Percentiles rank a stretch among this genome's conserved stretches.
Evolutionary conservation across 1,140 invertebrate genomes (phyloP).

Genomic region (Nomia melanderi): DNA sequence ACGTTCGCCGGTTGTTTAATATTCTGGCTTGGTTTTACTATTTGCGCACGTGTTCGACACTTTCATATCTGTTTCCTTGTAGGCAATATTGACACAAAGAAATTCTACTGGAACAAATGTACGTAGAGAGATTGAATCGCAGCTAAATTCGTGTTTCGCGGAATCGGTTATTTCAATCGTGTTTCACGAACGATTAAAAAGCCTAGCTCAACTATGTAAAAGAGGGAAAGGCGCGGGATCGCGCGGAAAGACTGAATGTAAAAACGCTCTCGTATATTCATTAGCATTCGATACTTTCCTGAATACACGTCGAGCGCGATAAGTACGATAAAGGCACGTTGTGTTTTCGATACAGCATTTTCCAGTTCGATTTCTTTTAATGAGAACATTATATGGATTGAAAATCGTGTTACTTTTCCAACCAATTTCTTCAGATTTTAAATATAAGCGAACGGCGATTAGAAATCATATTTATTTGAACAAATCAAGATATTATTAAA

Average conservation of each 20-base stretch:
- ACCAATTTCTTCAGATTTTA: too few species aligned
- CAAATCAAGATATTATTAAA: too few species aligned
- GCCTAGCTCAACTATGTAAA: background rate
- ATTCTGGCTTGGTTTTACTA: slow-evolving; percentile 7
- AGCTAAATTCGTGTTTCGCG: background rate
- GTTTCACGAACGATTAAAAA: too few species aligned
- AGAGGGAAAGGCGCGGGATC: background rate
- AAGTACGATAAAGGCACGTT: slow-evolving; percentile 9
- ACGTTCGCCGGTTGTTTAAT: slow-evolving; percentile 10
- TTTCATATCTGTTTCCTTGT: slow-evolving; percentile 15
- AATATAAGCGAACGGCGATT: too few species aligned
- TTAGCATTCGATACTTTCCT: too few species aligned
- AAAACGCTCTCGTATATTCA: too few species aligned
- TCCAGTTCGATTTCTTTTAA: background rate
- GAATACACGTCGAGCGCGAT: slow-evolving; percentile 12
- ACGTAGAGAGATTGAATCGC: background rate
- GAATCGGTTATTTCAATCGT: too few species aligned
- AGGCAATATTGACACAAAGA: slow-evolving; percentile 1
- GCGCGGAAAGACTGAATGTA: slow-evolving; percentile 3
- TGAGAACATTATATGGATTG: too few species aligned
- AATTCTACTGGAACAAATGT: slow-evolving; percentile 5
- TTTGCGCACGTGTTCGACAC: slow-evolving; percentile 2
- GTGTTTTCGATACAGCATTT: background rate
- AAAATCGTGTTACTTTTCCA: too few species aligned
- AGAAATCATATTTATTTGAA: too few species aligned